Evolutionary conservation across 1,140 invertebrate species (phyloP), one percentile per base, ranked within the genome.

Genomic region (Teleopsis dalmanni): DNA sequence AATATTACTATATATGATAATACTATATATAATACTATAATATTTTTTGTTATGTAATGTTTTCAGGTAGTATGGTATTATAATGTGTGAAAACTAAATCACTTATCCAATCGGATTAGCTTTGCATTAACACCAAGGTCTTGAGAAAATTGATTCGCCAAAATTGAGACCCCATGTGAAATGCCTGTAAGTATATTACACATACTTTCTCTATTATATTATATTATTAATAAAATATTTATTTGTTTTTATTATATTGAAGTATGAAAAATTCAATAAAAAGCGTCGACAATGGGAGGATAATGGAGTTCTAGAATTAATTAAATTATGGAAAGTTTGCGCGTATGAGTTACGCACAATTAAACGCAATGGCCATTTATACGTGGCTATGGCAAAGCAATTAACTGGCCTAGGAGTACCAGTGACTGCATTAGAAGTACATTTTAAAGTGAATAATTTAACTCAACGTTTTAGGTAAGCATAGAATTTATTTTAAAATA

Each of bases 211-310:
- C n/a, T 19, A 16, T n/a, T 8, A 27, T 16, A n/a, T 5, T 13
- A 8, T 18, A 37, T 18, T 37, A 18, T 3, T 14, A 37, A 13
- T 7, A 22, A n/a, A 40, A 23, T 22, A 3, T 40, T 10, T 40
- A 22, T 7, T 38, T 14, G 25, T 40, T 18, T 19, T 26, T 22
- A 2, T 13, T 44, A 21, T 18, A n/a, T 41, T 18, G 11, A 25
- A 68, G 64, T 68, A 68, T 67, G 65, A 68, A 68, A 68, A 68
- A 67, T 68, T 68, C 60, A 67, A 67, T 47, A 67, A 68, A 65
- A 68, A 68, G 58, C 61, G 65, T 51, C 62, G 65, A 65, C 64
- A 67, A 67, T 68, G 65, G 65, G 65, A 68, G 62, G 65, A 68
- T 64, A 67, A 57, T 65, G 65, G 65, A 53, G 64, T 68, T 48